Evolutionary conservation across 2,797 vertebrate genomes (phyloP), one percentile per base, ranked within the genome.

Genomic region (Lycodopsis pacificus): DNA sequence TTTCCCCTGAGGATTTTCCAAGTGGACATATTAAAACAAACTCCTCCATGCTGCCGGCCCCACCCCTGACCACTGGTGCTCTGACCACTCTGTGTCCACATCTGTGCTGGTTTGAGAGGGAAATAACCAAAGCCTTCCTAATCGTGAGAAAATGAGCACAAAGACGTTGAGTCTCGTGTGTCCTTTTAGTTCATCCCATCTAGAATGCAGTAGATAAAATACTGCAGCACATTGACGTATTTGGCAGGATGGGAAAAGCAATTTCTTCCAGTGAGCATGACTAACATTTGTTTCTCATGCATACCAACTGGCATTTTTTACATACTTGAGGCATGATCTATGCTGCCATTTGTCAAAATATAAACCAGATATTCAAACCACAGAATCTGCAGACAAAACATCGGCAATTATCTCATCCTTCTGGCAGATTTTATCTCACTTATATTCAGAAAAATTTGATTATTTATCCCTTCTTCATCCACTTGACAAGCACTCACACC

Each of bases 1-100:
- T 89, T 90, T 86, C 88, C 85, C 85, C 63, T 2, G 86, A 87
- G 89, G 89, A 83, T 84, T 88, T 88, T 86, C 72, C 83, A 82
- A 88, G 80, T 85, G 82, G 69, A 83, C 89, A 87, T 91, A 90
- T 89, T 90, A 91, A 93, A 93, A 92, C 91, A 93, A 93, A 91
- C 88, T 86, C 76, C 67, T 87, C 67, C 65, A 0, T 84, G 81
- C 81, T 79, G 82, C 71, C 30, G 32, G 83, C 85, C 91, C 84
- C 91, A 85, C 90, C 92, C 87, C 79, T 85, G 86, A 89, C 92
- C 88, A 66, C 89, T 86, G 89, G 65, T 73, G 92, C 77, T 27
- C 66, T 80, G 88, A 87, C 85, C 86, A 81, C 81, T 89, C 61
- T 32, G 4, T 76, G 82, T 90, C 83, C 82, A 90, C 89, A 93